Conservation (phyloP, 2,888 invertebrate species). For the Craniophora ligustri region DNA sequence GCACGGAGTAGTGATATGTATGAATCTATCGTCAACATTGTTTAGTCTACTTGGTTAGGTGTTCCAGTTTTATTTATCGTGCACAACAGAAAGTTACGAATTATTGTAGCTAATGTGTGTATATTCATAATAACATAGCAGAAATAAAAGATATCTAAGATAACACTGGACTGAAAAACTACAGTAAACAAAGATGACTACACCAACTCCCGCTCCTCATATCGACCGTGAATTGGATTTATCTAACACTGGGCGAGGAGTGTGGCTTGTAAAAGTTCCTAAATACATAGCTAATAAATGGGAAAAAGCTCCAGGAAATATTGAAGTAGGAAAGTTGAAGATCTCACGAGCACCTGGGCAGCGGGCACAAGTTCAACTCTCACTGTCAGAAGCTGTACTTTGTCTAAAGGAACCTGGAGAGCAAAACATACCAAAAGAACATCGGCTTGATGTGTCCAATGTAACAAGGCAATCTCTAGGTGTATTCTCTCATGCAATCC, state of each 20-base stretch:
- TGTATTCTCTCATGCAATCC: conserved; percentile 95
- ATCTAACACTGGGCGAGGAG: conserved; percentile 96
- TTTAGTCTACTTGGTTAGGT: too few species aligned
- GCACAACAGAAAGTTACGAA: too few species aligned
- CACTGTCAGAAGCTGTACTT: conserved; percentile 94
- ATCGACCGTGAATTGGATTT: conserved; percentile 95
- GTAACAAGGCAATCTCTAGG: conserved; percentile 97
- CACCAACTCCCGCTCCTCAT: conserved; percentile 79
- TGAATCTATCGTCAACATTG: too few species aligned
- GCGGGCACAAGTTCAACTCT: conserved; percentile 95
- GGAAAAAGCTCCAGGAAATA: conserved; percentile 96
- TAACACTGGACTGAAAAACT: too few species aligned
- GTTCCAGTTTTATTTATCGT: too few species aligned
- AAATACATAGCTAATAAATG: conserved; percentile 98
- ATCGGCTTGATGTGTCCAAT: conserved; percentile 96
- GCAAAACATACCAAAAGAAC: conserved; percentile 96
- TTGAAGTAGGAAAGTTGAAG: conserved; percentile 97
- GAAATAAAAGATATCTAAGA: too few species aligned
- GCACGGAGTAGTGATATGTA: too few species aligned
- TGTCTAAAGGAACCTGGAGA: conserved; percentile 93
- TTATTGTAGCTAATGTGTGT: too few species aligned
- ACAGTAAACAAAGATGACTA: conserved; percentile 52
- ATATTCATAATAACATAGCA: not conserved
- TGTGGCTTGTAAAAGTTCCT: conserved; percentile 99
- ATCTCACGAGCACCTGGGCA: conserved; percentile 94